Evolutionary conservation across 2,888 invertebrate species (phyloP), one percentile per base, ranked within the genome.

Genomic region (Cephalotes varians): DNA sequence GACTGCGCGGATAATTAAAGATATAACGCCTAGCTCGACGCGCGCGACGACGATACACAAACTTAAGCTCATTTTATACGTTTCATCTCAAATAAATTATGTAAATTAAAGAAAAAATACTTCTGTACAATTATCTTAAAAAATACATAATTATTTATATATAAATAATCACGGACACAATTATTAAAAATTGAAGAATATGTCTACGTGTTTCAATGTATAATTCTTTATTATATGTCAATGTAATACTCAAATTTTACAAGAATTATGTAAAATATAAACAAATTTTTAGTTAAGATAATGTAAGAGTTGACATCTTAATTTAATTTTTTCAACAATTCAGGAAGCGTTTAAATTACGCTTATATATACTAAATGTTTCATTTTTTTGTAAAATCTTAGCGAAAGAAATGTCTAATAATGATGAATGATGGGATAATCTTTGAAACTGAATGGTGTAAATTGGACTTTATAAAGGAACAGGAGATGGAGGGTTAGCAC

Each of bases 1-100:
- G 73, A 85, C 84, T 69, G 56, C 85, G 87, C 73, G 88, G 93
- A 93, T 93, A 93, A 93, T 93, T 93, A 93, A 93, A 93, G 93
- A 93, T 92, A 93, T 92, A 92, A 92, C 92, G 91, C 90, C 92
- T 89, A 88, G 82, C 72, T 79, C 31, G 44, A 79, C 89, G 81
- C 84, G 84, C 86, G 71, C 64, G 69, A 62, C 79, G 74, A 67
- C 80, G 82, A 82, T 56, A 86, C 81, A 21, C 31, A 5, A 69
- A 69, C 37, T 69, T 56, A 79, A 56, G 69, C 31, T 18, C 56
- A 25, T 44, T 31, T 69, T 21, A 44, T 10, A 79, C 56, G 1
- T 31, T 56, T 56, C n/a, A 21, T 31, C 12, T 28, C 10, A 54
- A 76, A 40, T 58, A 60, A 60, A 34, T 4, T 31, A 15, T 21